Evolutionary conservation across 2,797 vertebrate species (phyloP), one percentile per base, ranked within the genome.

Genomic region (Selene dorsalis): DNA sequence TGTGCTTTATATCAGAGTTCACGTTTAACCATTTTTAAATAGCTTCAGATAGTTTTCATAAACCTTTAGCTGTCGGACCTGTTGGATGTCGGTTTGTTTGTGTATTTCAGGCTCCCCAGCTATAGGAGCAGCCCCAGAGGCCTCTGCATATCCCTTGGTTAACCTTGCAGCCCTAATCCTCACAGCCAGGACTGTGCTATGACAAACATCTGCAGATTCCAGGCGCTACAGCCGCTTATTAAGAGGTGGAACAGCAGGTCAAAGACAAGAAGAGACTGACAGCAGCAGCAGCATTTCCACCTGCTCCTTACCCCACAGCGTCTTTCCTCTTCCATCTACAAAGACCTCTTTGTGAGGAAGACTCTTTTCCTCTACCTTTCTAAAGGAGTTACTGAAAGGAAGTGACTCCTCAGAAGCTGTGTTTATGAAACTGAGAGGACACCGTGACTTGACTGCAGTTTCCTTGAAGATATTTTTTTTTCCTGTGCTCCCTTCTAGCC

Each of bases 171-270:
- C 94, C 81, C 91, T 97, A 66, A 95, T 96, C 72, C 93, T 97
- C 95, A 97, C 96, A 94, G 95, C 95, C 45, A 93, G 95, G 85
- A 96, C 95, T 82, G 94, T 96, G 82, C 96, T 99, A 97, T 99
- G 97, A 98, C 97, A 92, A 95, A 93, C 90, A 88, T 84, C 66
- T 80, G 76, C 69, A 89, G 68, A 83, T 80, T 84, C 18, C 66
- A 6, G 89, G 88, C 91, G 89, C 50, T 18, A 9, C 83, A 71
- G 84, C 85, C 76, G 73, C 75, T 83, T 72, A 67, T 64, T 64
- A 84, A 66, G 76, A 83, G 81, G 81, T 85, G 45, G 83, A 82
- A 67, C 84, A 71, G 81, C 86, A 67, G 88, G 90, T 87, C 69
- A 84, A 57, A 90, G 90, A 87, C 84, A 60, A 73, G 56, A 64